phyloP scores from a whole-genome alignment of 1,140 invertebrate species.

The Sitodiplosis mosellana region DNA sequence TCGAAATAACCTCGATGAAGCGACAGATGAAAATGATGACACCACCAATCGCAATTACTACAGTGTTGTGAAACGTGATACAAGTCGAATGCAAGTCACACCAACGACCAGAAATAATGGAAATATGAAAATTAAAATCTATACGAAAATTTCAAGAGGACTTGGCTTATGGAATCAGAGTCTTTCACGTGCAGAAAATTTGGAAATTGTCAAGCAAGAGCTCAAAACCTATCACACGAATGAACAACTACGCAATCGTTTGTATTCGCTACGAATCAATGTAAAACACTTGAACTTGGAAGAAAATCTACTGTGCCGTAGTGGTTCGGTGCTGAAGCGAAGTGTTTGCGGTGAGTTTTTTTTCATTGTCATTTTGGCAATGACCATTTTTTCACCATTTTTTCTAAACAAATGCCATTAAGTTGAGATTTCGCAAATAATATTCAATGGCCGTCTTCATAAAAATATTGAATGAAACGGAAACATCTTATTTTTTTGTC shows the following conservation, averaged over 20 bases:
- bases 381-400: slow-evolving; percentile 1
- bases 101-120: neutral
- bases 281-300: slow-evolving; percentile 2
- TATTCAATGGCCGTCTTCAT: too few relatives aligned
- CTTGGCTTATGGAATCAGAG: slow-evolving; percentile 3
- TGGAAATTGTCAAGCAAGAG: slow-evolving; percentile 2
- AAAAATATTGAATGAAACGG: too few relatives aligned
- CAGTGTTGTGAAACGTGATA: neutral
- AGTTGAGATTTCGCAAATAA: too few relatives aligned
- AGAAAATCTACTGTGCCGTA: slow-evolving; percentile 10
- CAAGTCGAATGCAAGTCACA: neutral
- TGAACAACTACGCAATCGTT: slow-evolving; percentile 1
- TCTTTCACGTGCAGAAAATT: slow-evolving; percentile 1
- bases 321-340: slow-evolving; percentile 15
- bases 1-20: neutral
- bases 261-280: slow-evolving; percentile 3
- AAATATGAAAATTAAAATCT: slow-evolving; percentile 1
- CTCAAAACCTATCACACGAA: slow-evolving; percentile 1
- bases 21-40: neutral
- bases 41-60: neutral
- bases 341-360: slow-evolving; percentile 15
- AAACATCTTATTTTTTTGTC: too few relatives aligned
- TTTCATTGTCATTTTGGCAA: neutral
- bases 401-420: too few relatives aligned
- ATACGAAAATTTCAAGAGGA: slow-evolving; percentile 1